Evolutionary conservation across 2,888 invertebrate genomes (phyloP).

Genomic region (Machimus atricapillus): DNA sequence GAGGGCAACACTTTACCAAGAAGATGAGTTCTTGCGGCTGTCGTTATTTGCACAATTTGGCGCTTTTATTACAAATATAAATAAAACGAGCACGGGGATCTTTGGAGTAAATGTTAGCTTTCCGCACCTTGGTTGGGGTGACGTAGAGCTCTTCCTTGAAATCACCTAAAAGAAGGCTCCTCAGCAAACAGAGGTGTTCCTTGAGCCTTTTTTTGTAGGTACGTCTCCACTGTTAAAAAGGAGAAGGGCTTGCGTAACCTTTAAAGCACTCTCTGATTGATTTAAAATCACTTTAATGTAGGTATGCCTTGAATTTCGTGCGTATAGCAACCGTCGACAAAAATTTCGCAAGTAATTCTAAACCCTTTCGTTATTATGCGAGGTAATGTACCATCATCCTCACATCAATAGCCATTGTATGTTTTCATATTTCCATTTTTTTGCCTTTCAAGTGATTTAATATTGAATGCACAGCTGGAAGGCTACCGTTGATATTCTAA

Average conservation of each 20-base stretch:
- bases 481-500: too few species aligned
- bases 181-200: neutral
- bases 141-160: neutral
- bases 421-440: neutral
- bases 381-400: neutral
- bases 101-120: neutral
- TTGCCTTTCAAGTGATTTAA: too few species aligned
- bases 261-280: neutral
- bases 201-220: neutral
- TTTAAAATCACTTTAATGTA: neutral
- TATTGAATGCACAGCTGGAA: too few species aligned
- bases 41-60: conserved; percentile 28
- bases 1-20: neutral
- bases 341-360: neutral
- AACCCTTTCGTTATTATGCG: neutral
- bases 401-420: neutral
- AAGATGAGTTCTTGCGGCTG: conserved; percentile 14
- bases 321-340: neutral
- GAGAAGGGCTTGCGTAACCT: neutral
- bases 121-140: neutral
- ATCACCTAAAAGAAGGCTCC: neutral
- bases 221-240: neutral
- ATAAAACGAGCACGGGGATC: neutral
- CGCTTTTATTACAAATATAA: conserved; percentile 31
- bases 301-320: neutral